phyloP scores from a whole-genome alignment of 2,797 vertebrate genomes.

The Xerus rutilus region DNA sequence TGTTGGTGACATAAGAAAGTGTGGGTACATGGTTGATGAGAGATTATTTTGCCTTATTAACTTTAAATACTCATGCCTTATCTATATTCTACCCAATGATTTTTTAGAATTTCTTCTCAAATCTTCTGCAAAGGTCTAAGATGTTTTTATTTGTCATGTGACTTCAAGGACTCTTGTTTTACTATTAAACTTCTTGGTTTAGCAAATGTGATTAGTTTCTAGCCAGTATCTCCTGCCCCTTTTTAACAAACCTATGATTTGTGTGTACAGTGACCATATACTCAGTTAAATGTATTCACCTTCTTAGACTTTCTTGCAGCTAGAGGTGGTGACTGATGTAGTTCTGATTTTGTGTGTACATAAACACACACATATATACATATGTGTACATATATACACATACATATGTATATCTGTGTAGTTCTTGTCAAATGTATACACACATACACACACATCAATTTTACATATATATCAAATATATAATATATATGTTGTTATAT shows the following conservation, averaged over 20 bases:
- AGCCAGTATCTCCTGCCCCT: background rate
- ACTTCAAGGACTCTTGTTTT: background rate
- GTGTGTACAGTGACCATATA: background rate
- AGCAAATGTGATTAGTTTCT: conserved; percentile 5
- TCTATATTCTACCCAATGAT: background rate
- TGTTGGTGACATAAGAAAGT: background rate
- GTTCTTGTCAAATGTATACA: too few species aligned
- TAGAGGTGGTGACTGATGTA: background rate
- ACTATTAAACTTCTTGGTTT: background rate
- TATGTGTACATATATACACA: background rate
- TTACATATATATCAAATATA: background rate
- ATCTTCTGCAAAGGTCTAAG: background rate
- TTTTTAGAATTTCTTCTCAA: background rate
- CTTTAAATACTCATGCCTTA: background rate
- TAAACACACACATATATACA: too few species aligned
- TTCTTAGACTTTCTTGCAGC: conserved; percentile 5
- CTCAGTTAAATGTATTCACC: background rate
- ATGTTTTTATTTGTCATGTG: background rate
- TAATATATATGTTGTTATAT: background rate
- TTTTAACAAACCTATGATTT: background rate
- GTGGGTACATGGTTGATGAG: background rate
- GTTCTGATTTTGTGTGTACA: background rate
- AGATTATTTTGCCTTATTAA: background rate
- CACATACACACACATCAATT: background rate
- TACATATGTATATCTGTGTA: too few species aligned